A percentile compares a stretch with the other conserved stretches of the same genome.
These are phyloP conservation scores for Hydrophis major DNA, from an alignment of 2,797 vertebrate genomes.

Conservation along the genomic window DNA sequence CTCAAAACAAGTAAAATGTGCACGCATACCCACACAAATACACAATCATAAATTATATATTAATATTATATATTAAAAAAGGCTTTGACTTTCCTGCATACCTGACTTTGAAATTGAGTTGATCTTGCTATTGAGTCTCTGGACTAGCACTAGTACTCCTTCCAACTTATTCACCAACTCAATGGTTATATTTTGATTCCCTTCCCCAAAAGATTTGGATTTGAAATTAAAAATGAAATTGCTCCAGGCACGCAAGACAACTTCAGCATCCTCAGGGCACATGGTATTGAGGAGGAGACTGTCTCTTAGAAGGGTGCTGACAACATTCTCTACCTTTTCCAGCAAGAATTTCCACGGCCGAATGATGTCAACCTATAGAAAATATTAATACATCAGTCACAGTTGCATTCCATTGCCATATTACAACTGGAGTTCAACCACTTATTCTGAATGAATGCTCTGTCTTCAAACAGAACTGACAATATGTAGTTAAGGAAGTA, in stretches of 20 bases:
- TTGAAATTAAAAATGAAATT: constrained; percentile 84
- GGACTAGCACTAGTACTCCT: constrained; percentile 85
- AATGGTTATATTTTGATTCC: constrained; percentile 73
- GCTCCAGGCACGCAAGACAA: constrained; percentile 90
- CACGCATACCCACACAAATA: fast-evolving
- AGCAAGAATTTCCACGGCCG: constrained; percentile 89
- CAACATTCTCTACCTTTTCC: constrained; percentile 81
- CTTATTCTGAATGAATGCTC: not conserved
- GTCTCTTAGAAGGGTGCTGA: constrained; percentile 82
- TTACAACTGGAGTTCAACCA: not conserved
- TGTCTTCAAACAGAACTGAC: not conserved
- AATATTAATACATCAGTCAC: not conserved
- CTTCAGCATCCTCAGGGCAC: constrained; percentile 86
- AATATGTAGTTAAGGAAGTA: not conserved
- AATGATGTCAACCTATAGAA: constrained; percentile 86
- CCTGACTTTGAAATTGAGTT: constrained; percentile 78
- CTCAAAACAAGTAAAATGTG: not conserved
- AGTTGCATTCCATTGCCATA: not conserved
- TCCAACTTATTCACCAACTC: constrained; percentile 91
- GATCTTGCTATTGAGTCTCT: constrained; percentile 92
- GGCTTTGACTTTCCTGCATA: constrained; percentile 40
- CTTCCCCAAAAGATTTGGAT: constrained; percentile 79
- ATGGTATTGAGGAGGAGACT: constrained; percentile 84
- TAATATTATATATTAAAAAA: not conserved
- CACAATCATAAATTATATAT: not conserved